These are phyloP conservation scores for Gryllus longicercus DNA, from an alignment of 2,888 invertebrate species.

Conservation along the genomic window DNA sequence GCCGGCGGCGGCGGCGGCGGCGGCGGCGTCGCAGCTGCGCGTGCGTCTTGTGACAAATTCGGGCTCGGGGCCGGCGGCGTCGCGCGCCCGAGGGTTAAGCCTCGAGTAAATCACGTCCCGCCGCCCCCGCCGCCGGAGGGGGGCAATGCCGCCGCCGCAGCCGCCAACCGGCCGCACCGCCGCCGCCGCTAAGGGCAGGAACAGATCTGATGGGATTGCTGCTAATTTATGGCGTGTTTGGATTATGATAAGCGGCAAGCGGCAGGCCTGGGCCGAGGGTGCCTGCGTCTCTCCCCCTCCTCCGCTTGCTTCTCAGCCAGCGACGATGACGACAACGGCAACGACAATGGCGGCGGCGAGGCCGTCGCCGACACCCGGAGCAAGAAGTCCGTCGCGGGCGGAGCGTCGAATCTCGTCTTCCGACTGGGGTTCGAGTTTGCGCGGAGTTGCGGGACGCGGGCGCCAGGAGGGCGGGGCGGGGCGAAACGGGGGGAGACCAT, in stretches of 20 bases:
- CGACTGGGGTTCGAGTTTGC: neutral
- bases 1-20: too few species aligned
- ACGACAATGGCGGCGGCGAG: neutral
- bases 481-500: too few species aligned
- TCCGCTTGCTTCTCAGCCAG: too few species aligned
- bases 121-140: slow-evolving; percentile 21
- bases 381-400: neutral
- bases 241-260: slow-evolving; percentile 32
- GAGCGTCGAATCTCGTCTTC: neutral
- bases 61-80: slow-evolving; percentile 4
- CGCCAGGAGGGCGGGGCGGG: too few species aligned
- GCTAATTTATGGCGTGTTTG: slow-evolving; percentile 30
- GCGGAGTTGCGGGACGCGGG: neutral
- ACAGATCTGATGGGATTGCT: slow-evolving; percentile 33
- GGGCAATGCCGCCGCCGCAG: slow-evolving; percentile 17
- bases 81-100: slow-evolving; percentile 28
- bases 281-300: neutral
- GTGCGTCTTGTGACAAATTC: neutral
- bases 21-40: neutral
- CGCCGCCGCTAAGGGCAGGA: slow-evolving; percentile 25
- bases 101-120: slow-evolving; percentile 29
- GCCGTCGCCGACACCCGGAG: neutral
- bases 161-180: neutral
- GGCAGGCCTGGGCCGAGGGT: neutral
- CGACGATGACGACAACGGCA: neutral